Evolutionary conservation across 2,797 vertebrate genomes (phyloP).

Genomic region (Coluber constrictor): DNA sequence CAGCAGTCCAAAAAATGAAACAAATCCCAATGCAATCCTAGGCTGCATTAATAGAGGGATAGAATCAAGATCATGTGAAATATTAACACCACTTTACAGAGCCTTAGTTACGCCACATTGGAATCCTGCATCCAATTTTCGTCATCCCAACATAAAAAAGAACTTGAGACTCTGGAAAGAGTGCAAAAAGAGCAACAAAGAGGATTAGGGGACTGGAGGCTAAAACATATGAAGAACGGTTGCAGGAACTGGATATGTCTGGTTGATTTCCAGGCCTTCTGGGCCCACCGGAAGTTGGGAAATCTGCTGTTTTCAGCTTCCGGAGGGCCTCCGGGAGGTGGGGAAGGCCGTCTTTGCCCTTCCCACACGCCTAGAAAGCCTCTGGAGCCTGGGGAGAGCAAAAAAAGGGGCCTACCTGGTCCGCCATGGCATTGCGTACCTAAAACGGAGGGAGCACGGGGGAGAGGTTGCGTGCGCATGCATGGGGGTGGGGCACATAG

Average conservation of each 20-base stretch:
- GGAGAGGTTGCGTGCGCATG: too few relatives aligned
- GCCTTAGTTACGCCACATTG: background rate
- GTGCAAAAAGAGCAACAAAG: background rate
- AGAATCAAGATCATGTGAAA: background rate
- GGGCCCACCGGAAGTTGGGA: too few relatives aligned
- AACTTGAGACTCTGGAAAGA: background rate
- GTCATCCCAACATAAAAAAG: background rate
- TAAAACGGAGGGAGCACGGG: too few relatives aligned
- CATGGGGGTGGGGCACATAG: too few relatives aligned
- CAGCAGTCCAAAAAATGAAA: too few relatives aligned
- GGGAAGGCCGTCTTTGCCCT: too few relatives aligned
- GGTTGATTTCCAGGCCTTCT: background rate
- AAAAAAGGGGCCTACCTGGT: too few relatives aligned
- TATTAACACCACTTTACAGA: background rate
- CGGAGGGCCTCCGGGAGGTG: too few relatives aligned
- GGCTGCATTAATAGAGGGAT: background rate
- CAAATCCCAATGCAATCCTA: background rate
- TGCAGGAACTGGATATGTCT: background rate
- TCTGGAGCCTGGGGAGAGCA: too few relatives aligned
- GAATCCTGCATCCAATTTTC: background rate
- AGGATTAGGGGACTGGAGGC: background rate
- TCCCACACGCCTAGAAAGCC: too few relatives aligned
- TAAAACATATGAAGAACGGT: background rate
- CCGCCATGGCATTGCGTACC: too few relatives aligned
- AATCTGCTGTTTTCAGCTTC: too few relatives aligned